Base-by-base conservation (phyloP, 2,113 vertebrate genomes). In the Cromileptes altivelis region DNA sequence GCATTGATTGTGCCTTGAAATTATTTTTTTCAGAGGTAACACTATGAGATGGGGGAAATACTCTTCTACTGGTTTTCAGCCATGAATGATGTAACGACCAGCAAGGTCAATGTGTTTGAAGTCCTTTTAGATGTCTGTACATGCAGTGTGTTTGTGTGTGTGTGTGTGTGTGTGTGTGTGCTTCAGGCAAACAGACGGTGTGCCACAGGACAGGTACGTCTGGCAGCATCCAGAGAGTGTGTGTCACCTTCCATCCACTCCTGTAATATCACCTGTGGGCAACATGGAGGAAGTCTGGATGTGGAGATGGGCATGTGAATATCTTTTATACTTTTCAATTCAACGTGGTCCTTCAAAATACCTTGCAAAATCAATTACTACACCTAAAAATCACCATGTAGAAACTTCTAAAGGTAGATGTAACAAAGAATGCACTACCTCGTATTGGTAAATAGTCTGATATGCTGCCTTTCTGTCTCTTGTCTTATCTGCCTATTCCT, bases 281-380 rank as follows among this genome's bases (percentile, higher is more conserved):
- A 86, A 0, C 81, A 40, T 0, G 96, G 96, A 11, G 97, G 98
- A 69, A 92, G 91, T 78, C 94, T 99, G 63, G 94, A 95, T 23
- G 53, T 91, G 1, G 95, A 96, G 68, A 94, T 98, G 91, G 97
- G 98, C 91, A 97, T 99, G 98, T 99, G 83, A 97, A 95, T 94
- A 25, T 71, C 27, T 56, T 8, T 73, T 47, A 9, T 64, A 60
- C 33, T 57, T 78, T 85, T 53, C 7, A 52, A 2, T 61, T 42
- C 18, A n/a, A 53, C 13, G 2, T 27, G 12, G 6, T 45, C 11
- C 27, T 63, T 27, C 1, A 64, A 21, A 33, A 17, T 15, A 62
- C 19, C 23, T 13, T 70, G n/a, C 19, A 37, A 19, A 52, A 10
- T 49, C 1, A 62, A 12, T 55, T 6, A 37, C 14, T 1, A 37